phyloP scores from a whole-genome alignment of 2,113 vertebrate species.

The human region DNA sequence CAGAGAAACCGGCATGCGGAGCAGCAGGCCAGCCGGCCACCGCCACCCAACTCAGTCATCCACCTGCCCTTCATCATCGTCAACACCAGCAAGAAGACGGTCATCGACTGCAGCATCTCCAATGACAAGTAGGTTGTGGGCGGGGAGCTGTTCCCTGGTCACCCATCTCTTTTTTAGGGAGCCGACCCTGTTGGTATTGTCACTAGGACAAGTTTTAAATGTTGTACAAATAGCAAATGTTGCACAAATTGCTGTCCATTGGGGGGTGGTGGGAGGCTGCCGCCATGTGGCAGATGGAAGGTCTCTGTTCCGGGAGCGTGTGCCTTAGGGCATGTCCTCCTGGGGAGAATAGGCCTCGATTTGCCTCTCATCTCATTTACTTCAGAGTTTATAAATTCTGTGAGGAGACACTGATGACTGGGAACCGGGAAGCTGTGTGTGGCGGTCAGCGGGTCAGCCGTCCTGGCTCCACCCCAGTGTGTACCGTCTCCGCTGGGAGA shows the following conservation, averaged over 20 bases:
- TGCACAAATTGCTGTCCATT: background rate
- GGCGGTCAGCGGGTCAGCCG: background rate
- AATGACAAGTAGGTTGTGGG: conserved; percentile 94
- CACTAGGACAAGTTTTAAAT: fast-evolving
- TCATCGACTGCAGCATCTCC: conserved; percentile 99
- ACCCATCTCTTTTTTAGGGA: background rate
- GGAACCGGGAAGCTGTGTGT: background rate
- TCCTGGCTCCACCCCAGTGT: background rate
- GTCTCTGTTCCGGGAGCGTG: background rate
- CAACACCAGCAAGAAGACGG: conserved; percentile 99
- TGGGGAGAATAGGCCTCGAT: no score
- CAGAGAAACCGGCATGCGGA: conserved; percentile 96
- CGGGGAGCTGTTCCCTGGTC: background rate
- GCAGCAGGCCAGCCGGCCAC: conserved; percentile 93
- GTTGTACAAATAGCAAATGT: fast-evolving
- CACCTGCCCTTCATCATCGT: conserved; percentile 83
- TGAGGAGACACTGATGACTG: background rate
- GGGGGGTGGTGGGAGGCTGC: background rate
- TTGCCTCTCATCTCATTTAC: fast-evolving
- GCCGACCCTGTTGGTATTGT: background rate
- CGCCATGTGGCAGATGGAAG: background rate
- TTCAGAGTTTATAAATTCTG: background rate
- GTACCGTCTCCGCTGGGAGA: fast-evolving
- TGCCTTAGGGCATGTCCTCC: background rate
- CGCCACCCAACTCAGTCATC: conserved; percentile 97